A percentile compares a stretch with the other conserved stretches of the same genome.
These are phyloP conservation scores for Ceyx margarethae DNA, from an alignment of 2,113 vertebrate genomes.

Conservation along the genomic window DNA sequence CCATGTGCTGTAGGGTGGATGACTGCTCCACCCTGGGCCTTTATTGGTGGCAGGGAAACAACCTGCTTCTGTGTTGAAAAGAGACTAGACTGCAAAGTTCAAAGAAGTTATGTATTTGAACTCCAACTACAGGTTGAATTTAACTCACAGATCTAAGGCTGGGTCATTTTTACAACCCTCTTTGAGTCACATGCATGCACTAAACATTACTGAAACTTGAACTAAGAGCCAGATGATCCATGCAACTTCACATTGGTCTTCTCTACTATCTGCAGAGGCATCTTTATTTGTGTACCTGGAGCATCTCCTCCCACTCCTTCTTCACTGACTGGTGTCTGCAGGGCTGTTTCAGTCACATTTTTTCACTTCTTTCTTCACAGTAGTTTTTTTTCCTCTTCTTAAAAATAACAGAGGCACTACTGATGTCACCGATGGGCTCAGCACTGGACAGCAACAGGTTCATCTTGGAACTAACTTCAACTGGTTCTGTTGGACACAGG, in stretches of 20 bases:
- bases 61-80: no score
- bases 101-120: no score
- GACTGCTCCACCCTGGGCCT: background rate
- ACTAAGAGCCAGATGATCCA: no score
- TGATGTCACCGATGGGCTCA: accelerated
- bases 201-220: no score
- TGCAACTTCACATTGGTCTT: background rate
- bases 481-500: accelerated
- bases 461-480: accelerated
- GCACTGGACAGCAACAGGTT: accelerated
- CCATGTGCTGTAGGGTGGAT: background rate
- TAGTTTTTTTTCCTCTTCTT: background rate
- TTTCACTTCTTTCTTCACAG: background rate
- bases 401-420: background rate
- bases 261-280: background rate
- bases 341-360: background rate
- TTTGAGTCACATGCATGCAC: no score
- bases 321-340: background rate
- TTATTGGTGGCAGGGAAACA: background rate
- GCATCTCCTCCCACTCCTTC: background rate
- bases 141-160: no score
- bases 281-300: accelerated
- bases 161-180: no score
- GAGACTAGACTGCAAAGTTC: no score
- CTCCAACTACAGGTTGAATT: no score